Evolutionary conservation across 2,113 vertebrate species (phyloP), one percentile per base, ranked within the genome.

Genomic region (Casuarius casuarius): DNA sequence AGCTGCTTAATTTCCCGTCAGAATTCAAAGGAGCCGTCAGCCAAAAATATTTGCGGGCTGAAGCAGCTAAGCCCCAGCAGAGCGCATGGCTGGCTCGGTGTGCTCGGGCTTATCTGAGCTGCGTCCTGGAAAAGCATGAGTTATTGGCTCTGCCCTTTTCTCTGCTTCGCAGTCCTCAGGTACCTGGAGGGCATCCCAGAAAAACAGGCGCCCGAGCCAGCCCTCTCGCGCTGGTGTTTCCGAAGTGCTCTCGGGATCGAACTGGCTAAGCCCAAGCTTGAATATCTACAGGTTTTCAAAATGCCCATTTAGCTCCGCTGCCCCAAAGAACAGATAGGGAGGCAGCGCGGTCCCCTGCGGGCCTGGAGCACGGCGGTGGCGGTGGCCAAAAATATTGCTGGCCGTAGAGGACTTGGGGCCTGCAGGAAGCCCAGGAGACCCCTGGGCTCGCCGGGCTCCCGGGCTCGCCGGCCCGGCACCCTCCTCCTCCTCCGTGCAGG

Each of bases 181-280:
- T 96, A 96, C 94, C 95, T 96, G 97, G 96, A 97, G 96, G 93
- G 68, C 95, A 94, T 97, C 97, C 97, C 97, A 97, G 96, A 96
- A 97, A 97, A 96, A 89, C 87, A 94, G 40, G 75, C 82, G 80
- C 74, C n/a, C 51, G 84, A 94, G 95, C 94, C 96, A 97, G 90
- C 83, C 74, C 79, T 84, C 70, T 92, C 54, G 84, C 2, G 2
- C 54, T 74, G 66, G 35, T 89, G 94, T 84, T 94, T 84, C 74
- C 78, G 73, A 68, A 91, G 80, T 38, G 54, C 54, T 48, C 87
- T 94, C 74, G 87, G 80, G 86, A 78, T 89, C 84, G 84, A 61
- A 61, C 75, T 62, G 65, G 54, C 82, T 95, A 61, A 85, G 54
- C 73, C 67, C 68, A 89, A 79, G 59, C 90, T 68, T 80, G 63